phyloP scores from a whole-genome alignment of 2,113 vertebrate genomes.

The Ovibos moschatus region DNA sequence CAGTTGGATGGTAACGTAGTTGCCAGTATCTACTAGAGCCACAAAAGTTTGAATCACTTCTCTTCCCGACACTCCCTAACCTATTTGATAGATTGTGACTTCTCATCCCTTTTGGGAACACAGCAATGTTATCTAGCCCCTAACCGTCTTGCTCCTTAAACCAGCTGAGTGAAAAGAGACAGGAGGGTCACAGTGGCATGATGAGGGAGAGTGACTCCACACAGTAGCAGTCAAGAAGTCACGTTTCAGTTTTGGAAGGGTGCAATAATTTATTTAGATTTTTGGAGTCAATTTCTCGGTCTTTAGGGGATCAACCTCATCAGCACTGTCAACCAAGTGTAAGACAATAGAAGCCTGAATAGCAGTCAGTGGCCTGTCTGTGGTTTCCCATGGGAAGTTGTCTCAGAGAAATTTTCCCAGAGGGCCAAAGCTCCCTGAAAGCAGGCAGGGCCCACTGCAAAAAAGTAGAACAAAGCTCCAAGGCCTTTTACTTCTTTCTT shows the following conservation, averaged over 20 bases:
- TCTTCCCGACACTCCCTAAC: rapidly evolving
- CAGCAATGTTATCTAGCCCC: background rate
- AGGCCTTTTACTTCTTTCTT: background rate
- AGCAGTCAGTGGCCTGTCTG: background rate
- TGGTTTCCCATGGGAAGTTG: background rate
- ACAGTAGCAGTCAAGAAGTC: background rate
- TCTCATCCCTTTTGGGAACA: background rate
- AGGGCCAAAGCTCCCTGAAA: background rate
- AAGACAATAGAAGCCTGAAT: background rate
- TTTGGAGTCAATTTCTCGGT: background rate
- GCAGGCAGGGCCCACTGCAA: background rate
- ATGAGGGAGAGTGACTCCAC: background rate
- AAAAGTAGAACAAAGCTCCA: background rate
- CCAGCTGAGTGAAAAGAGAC: background rate
- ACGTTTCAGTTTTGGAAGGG: background rate
- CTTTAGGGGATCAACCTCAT: background rate
- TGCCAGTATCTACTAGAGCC: background rate
- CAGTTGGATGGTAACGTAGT: background rate
- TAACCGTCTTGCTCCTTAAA: background rate
- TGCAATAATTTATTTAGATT: background rate
- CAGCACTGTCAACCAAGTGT: background rate
- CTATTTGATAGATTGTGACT: background rate
- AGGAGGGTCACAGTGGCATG: rapidly evolving
- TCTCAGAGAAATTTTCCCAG: background rate
- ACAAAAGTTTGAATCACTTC: background rate